Conservation (phyloP, 2,888 invertebrate genomes). For the Eilema griseolum region DNA sequence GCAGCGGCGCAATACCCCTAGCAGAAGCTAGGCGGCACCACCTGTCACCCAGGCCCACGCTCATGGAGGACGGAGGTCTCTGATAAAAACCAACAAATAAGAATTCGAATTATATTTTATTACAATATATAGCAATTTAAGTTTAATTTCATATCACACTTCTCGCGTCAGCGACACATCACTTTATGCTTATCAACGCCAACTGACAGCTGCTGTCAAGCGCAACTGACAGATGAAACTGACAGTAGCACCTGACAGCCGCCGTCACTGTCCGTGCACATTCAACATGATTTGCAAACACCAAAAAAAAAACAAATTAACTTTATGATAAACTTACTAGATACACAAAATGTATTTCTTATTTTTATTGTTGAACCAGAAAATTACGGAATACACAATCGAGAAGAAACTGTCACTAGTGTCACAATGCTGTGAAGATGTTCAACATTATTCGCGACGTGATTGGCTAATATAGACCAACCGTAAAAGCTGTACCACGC, state of each 20-base stretch:
- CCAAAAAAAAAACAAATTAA: conserved; percentile 45
- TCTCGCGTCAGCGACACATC: conserved; percentile 42
- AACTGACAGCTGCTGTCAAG: neutral
- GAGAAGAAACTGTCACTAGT: neutral
- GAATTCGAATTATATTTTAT: conserved; percentile 56
- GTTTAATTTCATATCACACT: conserved; percentile 55
- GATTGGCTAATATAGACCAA: too few species aligned
- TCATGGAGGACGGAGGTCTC: too few species aligned
- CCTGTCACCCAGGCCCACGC: too few species aligned
- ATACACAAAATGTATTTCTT: conserved; percentile 26
- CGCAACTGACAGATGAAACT: neutral
- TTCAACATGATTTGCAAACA: conserved; percentile 54
- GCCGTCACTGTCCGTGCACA: conserved; percentile 31
- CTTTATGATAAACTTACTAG: conserved; percentile 46
- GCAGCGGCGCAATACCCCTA: too few species aligned
- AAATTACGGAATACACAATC: neutral
- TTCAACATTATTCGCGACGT: neutral
- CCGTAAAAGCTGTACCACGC: too few species aligned
- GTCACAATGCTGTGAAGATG: neutral
- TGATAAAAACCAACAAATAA: conserved; percentile 49
- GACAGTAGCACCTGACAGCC: conserved; percentile 18
- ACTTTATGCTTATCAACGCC: conserved; percentile 26
- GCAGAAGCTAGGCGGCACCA: neutral
- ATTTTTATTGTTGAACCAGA: neutral
- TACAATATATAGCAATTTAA: conserved; percentile 59